A percentile compares a stretch with the other conserved stretches of the same genome.
These are phyloP conservation scores for Diuraphis noxia DNA, from an alignment of 1,140 invertebrate species.

Conservation along the genomic window DNA sequence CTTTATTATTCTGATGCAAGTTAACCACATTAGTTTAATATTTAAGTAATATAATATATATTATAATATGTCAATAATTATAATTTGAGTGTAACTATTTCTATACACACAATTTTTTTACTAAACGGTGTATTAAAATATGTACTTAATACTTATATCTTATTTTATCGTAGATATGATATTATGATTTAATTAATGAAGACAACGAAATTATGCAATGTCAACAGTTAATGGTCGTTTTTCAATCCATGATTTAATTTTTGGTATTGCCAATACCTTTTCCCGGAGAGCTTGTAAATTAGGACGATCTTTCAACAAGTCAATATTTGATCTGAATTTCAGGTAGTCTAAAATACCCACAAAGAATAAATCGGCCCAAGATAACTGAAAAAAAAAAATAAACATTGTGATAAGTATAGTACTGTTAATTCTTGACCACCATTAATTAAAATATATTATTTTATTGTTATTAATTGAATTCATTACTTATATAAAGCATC, in stretches of 20 bases:
- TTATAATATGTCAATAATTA: too few relatives aligned
- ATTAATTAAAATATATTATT: not conserved
- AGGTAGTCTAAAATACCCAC: constrained; percentile 67
- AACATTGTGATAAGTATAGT: not conserved
- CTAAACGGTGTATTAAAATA: too few relatives aligned
- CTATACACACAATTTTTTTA: too few relatives aligned
- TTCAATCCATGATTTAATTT: constrained; percentile 63
- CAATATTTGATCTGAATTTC: constrained; percentile 64
- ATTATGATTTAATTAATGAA: too few relatives aligned
- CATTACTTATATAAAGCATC: not conserved
- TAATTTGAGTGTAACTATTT: too few relatives aligned
- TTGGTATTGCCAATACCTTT: constrained; percentile 61
- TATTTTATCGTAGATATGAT: too few relatives aligned
- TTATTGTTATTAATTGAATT: not conserved
- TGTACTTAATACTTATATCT: too few relatives aligned
- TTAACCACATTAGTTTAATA: too few relatives aligned
- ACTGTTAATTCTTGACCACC: not conserved
- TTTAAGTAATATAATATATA: too few relatives aligned
- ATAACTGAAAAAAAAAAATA: constrained; percentile 64
- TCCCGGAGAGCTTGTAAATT: constrained; percentile 62
- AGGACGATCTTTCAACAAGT: constrained; percentile 64
- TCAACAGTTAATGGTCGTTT: constrained; percentile 59
- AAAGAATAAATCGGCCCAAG: constrained; percentile 69
- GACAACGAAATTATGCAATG: too few relatives aligned
- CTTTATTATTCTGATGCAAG: too few relatives aligned